Conservation (phyloP, 2,113 vertebrate genomes). For the Ranitomeya variabilis region DNA sequence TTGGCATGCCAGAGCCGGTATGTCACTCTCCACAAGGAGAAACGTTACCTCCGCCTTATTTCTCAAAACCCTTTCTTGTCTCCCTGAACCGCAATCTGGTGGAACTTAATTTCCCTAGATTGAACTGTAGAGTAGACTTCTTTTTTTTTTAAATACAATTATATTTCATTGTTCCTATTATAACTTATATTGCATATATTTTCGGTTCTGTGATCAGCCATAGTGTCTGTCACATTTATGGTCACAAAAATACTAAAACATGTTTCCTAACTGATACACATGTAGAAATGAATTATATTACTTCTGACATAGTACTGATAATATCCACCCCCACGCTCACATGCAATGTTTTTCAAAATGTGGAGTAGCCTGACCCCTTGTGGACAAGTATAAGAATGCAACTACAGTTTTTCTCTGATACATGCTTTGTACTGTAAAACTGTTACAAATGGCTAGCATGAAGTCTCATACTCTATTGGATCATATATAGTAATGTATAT, state of each 20-base stretch:
- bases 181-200: not conserved
- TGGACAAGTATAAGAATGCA: not conserved
- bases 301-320: not conserved
- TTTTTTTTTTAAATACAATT: too few relatives aligned
- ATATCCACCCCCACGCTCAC: not conserved
- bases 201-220: not conserved
- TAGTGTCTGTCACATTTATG: not conserved
- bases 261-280: not conserved
- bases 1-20: too few relatives aligned
- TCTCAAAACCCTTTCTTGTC: not conserved
- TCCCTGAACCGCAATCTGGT: not conserved
- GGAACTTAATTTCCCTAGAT: not conserved
- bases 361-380: conserved; percentile 24
- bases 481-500: not conserved
- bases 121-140: not conserved
- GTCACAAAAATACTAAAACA: not conserved
- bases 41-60: not conserved
- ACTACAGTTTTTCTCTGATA: not conserved
- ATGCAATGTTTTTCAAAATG: not conserved
- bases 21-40: too few relatives aligned
- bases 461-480: not conserved
- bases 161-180: not conserved
- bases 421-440: not conserved
- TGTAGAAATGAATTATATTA: not conserved
- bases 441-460: not conserved